Base-by-base conservation (phyloP, 2,797 vertebrate species). In the Pipistrellus pipistrellus region DNA sequence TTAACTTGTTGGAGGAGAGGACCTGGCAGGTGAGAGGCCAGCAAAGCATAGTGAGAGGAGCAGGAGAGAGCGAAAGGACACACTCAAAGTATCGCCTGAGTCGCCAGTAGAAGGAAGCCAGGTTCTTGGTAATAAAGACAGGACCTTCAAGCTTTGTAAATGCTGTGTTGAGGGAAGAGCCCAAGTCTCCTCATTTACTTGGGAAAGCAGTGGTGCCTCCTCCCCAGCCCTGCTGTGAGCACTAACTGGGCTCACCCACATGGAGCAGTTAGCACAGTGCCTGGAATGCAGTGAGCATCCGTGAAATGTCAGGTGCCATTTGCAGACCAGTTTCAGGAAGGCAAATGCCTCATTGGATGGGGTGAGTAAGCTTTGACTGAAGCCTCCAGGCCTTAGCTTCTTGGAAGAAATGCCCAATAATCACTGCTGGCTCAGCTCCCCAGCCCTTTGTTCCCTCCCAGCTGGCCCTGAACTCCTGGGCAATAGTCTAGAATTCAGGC, bases 401-500 rank as follows among this genome's bases (percentile, higher is more conserved):
- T 30, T 78, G 76, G 78, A 82, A 80, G 51, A 76, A 64, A 92
- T 62, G 71, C 35, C 51, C 86, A 64, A 23, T n/a, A 53, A 30
- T 62, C 44, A 83, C 17, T 6, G 20, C 77, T 87, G 81, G 41
- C 82, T 90, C n/a, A 66, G n/a, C 66, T 82, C 25, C 44, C 18
- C 0, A 1, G 55, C n/a, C 32, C 41, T 81, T 69, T 44, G 25
- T 12, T n/a, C 35, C 4, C 27, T 75, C 48, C 53, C 38, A 51
- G 57, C 6, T 5, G n/a, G 27, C 18, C 2, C 23, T 59, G 55
- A 8, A 77, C 46, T 23, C 44, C 4, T 2, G 8, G 18, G 17
- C 51, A 86, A 57, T 51, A 10, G 2, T 25, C 48, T 71, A 69
- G 85, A 86, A 77, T 20, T 20, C 0, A 0, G 32, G 53, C 30